A percentile compares a stretch with the other conserved stretches of the same genome.
These are phyloP conservation scores for Lipophrys pholis DNA, from an alignment of 2,113 vertebrate genomes.

Conservation along the genomic window DNA sequence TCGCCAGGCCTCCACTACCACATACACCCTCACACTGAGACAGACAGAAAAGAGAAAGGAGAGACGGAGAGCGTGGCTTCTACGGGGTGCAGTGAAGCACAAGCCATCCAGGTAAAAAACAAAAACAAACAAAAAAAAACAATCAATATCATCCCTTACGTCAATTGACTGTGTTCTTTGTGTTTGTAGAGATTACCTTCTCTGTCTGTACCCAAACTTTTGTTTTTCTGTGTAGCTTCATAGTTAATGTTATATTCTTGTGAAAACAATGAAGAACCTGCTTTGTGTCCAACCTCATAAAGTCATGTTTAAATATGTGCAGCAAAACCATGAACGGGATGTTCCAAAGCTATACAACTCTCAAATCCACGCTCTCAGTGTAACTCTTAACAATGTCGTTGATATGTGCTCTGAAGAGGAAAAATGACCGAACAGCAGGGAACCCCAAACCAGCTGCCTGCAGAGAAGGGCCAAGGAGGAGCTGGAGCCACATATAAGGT, in stretches of 20 bases:
- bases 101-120: conserved; percentile 74
- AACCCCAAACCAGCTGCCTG: conserved; percentile 85
- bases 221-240: background rate
- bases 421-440: conserved; percentile 88
- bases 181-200: background rate
- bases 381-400: background rate
- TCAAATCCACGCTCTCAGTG: background rate
- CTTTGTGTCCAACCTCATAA: background rate
- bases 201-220: conserved; percentile 7
- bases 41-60: conserved; percentile 56
- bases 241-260: background rate
- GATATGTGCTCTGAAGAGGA: conserved; percentile 47
- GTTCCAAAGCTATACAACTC: background rate
- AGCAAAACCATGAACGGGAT: background rate
- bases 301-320: background rate
- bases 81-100: conserved; percentile 69
- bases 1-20: conserved; percentile 74
- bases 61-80: conserved; percentile 62
- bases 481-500: conserved; percentile 88
- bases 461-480: conserved; percentile 86
- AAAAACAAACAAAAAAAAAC: conserved; percentile 20
- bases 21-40: conserved; percentile 64
- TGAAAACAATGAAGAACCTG: background rate
- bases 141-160: conserved; percentile 14
- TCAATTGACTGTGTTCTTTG: background rate